These are phyloP conservation scores for Arenaria interpres DNA, from an alignment of 2,113 vertebrate genomes.

Conservation along the genomic window DNA sequence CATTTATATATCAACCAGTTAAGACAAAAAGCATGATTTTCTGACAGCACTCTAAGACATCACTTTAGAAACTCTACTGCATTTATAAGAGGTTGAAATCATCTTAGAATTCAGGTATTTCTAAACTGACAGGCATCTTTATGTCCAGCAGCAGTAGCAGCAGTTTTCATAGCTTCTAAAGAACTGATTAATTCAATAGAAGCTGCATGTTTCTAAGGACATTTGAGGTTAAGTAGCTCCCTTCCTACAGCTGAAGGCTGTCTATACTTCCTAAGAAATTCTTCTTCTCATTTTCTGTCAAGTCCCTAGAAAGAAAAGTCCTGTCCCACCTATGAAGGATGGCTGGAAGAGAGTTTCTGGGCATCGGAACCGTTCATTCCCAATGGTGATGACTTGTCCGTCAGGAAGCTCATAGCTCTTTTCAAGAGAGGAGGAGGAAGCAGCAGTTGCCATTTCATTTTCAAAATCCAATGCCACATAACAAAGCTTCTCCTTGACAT, in stretches of 20 bases:
- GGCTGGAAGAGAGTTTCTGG: conserved; percentile 89
- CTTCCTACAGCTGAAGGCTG: neutral
- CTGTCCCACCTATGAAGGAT: conserved; percentile 79
- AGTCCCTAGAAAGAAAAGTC: neutral
- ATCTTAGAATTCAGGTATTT: neutral
- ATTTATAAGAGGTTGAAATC: neutral
- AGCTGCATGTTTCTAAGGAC: neutral
- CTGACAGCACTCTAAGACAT: neutral
- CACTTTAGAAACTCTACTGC: neutral
- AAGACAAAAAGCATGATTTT: neutral
- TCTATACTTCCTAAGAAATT: neutral
- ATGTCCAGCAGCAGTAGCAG: neutral
- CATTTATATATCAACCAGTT: neutral
- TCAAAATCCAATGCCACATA: conserved; percentile 85
- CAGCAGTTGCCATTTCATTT: conserved; percentile 84
- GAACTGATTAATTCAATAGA: neutral
- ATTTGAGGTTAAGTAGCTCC: neutral
- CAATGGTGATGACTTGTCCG: conserved; percentile 84
- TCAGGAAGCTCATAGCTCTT: conserved; percentile 87
- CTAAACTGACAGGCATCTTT: neutral
- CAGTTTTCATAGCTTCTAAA: neutral
- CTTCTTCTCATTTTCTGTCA: neutral
- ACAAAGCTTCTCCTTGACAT: conserved; percentile 87
- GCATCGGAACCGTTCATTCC: conserved; percentile 82
- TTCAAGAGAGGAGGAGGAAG: conserved; percentile 85